Evolutionary conservation across 2,113 vertebrate genomes (phyloP).

Genomic region (Cinclus mexicanus): DNA sequence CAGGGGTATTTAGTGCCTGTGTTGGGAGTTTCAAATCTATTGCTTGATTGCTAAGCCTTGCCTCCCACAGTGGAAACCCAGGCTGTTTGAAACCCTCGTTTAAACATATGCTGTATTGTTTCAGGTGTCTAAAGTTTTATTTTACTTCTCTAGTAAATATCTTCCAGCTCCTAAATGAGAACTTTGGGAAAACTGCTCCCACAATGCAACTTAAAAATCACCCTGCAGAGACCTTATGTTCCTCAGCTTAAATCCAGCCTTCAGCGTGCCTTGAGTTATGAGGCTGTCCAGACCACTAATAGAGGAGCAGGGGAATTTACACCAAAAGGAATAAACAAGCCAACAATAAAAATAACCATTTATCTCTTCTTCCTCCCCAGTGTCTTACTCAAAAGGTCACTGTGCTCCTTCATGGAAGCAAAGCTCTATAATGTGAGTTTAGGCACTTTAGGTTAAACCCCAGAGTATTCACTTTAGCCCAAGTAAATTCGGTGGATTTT

Average conservation of each 20-base stretch:
- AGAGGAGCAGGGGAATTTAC: slow-evolving; percentile 47
- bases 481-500: not conserved
- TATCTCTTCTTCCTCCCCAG: slow-evolving; percentile 51
- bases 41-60: not conserved
- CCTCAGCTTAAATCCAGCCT: slow-evolving; percentile 38
- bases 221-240: slow-evolving; percentile 32
- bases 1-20: not conserved
- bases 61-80: not conserved
- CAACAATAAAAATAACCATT: slow-evolving; percentile 63
- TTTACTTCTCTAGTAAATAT: slow-evolving; percentile 49
- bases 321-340: slow-evolving; percentile 62
- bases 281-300: slow-evolving; percentile 54
- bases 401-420: slow-evolving; percentile 18
- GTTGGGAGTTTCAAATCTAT: not conserved
- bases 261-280: slow-evolving; percentile 59
- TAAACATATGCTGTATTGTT: slow-evolving; percentile 34
- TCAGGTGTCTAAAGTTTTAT: slow-evolving; percentile 51
- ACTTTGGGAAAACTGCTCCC: slow-evolving; percentile 33
- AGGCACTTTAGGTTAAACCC: not conserved
- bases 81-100: not conserved
- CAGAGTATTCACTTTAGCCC: not conserved
- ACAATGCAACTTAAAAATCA: slow-evolving; percentile 34
- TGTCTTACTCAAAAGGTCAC: slow-evolving; percentile 39
- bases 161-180: slow-evolving; percentile 13
- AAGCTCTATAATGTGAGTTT: not conserved